These are phyloP conservation scores for Drosophila suzukii DNA, from an alignment of 1,140 invertebrate genomes.

Conservation along the genomic window DNA sequence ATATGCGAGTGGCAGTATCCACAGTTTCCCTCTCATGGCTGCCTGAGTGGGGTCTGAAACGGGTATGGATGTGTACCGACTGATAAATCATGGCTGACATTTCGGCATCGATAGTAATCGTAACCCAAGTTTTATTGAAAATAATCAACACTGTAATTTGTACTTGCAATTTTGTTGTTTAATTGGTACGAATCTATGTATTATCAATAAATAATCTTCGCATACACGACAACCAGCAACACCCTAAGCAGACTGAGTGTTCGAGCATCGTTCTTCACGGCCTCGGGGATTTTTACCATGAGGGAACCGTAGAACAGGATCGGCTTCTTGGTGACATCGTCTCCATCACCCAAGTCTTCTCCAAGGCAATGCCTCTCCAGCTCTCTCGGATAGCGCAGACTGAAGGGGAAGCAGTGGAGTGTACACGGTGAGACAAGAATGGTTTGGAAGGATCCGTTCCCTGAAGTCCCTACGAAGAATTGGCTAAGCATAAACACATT, in stretches of 20 bases:
- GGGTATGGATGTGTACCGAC: background rate
- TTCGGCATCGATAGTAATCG: too few species aligned
- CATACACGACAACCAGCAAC: background rate
- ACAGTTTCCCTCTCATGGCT: constrained; percentile 4
- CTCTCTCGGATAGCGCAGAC: constrained; percentile 16
- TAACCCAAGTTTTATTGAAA: background rate
- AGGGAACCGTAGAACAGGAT: constrained; percentile 12
- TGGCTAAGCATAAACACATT: background rate
- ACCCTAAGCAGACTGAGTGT: too few species aligned
- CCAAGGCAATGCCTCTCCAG: constrained; percentile 7
- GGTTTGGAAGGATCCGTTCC: background rate
- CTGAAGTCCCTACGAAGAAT: background rate
- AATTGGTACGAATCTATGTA: background rate
- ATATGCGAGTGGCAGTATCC: background rate
- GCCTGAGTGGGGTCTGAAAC: background rate
- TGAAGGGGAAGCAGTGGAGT: constrained; percentile 27
- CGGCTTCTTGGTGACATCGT: constrained; percentile 1
- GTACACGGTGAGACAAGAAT: background rate
- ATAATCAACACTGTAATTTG: background rate
- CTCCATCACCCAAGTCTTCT: background rate
- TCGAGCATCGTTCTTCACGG: background rate
- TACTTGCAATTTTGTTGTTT: background rate
- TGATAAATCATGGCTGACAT: constrained; percentile 1
- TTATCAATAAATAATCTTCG: background rate
- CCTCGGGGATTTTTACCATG: background rate